A percentile compares a stretch with the other conserved stretches of the same genome.
phyloP scores from a whole-genome alignment of 2,797 vertebrate genomes.

The Oreochromis grahami region DNA sequence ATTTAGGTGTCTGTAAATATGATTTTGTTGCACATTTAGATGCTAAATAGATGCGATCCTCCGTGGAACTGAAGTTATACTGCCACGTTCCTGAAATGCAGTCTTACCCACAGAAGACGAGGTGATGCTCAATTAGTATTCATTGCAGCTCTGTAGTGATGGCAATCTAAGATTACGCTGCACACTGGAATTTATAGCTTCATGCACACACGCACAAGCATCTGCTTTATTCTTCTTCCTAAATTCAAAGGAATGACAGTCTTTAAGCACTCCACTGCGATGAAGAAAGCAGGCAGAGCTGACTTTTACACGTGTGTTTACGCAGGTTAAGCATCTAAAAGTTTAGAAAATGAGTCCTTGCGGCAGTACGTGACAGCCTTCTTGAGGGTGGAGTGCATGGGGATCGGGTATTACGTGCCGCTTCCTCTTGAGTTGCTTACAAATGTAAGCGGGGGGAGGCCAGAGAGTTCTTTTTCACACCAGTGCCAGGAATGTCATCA shows the following conservation, averaged over 20 bases:
- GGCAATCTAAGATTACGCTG: conserved; percentile 43
- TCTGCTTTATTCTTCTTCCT: conserved; percentile 29
- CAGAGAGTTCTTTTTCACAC: conserved; percentile 39
- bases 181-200: conserved; percentile 48
- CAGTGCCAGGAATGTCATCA: conserved; percentile 65
- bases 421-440: conserved; percentile 58
- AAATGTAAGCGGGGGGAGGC: conserved; percentile 36
- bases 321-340: not conserved
- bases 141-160: conserved; percentile 33
- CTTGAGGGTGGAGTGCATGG: not conserved
- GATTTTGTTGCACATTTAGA: not conserved
- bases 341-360: not conserved
- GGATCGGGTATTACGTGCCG: not conserved
- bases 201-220: conserved; percentile 26
- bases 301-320: not conserved
- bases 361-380: not conserved
- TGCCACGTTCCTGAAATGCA: conserved; percentile 36
- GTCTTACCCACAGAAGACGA: not conserved
- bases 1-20: not conserved
- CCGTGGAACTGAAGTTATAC: conserved; percentile 23
- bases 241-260: not conserved
- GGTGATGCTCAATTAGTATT: conserved; percentile 43
- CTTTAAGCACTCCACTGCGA: not conserved
- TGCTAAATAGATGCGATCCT: conserved; percentile 20
- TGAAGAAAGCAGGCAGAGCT: conserved; percentile 3